Evolutionary conservation across 2,113 vertebrate genomes (phyloP), one percentile per base, ranked within the genome.

Genomic region (Rhombomys opimus): DNA sequence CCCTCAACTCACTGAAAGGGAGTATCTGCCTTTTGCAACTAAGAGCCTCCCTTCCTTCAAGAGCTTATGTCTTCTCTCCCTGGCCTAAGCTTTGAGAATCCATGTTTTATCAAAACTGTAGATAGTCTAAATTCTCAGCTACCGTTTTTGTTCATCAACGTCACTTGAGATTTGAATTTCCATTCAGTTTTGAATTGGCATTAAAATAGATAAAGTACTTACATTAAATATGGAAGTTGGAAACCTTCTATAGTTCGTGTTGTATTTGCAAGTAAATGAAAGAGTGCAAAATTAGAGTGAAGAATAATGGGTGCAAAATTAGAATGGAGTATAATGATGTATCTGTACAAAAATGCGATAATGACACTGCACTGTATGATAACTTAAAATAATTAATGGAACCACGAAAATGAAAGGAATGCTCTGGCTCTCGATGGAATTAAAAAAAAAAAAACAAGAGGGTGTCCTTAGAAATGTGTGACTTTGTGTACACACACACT

Each of bases 381-480:
- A 57, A 25, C 32, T 25, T 57, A 17, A 72, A 6, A 1, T 25
- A 72, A 73, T 12, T 57, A 73, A 20, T 32, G 9, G 41, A 18
- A 86, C 7, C 8, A 57, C 5, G 63, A 15, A 52, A 72, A n/a
- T 20, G 1, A 57, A 38, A 84, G 38, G 52, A 30, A 59, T 86
- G 50, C 7, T 9, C 2, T 88, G 65, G 27, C 23, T 96, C 67
- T 81, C 46, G 11, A 1, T 77, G 46, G 91, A 68, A 77, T 41
- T 1, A 46, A 70, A 30, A 76, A 57, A 52, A 46, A 70, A 30
- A 76, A 57, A 52, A 25, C 12, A 25, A 80, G 41, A 41, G 54
- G 32, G 35, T 4, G n/a, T 52, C 0, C n/a, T 72, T 68, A 17
- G 2, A 3, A 35, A 2, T 17, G 15, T 0, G 0, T 20, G 20